Base-by-base conservation (phyloP, 2,888 invertebrate species). In the Agrotis ipsilon region DNA sequence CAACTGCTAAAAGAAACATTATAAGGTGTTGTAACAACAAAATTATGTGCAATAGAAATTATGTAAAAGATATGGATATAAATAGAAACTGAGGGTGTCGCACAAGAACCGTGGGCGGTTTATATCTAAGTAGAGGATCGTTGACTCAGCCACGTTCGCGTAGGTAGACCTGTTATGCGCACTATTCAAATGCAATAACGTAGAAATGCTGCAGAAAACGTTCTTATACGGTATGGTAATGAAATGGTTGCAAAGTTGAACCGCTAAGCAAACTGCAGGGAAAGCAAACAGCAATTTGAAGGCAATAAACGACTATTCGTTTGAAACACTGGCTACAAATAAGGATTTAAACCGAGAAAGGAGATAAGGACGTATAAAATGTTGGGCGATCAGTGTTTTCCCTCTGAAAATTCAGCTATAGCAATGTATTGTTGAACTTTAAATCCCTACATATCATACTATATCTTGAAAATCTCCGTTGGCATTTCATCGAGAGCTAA, bases 61-160 rank as follows among this genome's bases (percentile, higher is more conserved):
- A 24, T 61, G 21, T 24, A 61, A 62, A 46, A 57, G n/a, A 27
- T 46, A 43, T 19, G 61, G 11, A 19, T 76, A 78, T 81, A 81
- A 81, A 86, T 84, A 81, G 84, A 80, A 82, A 75, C 65, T 72
- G 68, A 79, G 81, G 84, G 78, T 84, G 82, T 82, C 83, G 84
- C 82, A 85, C 77, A 70, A 75, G 78, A 85, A 83, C 78, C 84
- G 87, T 82, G 75, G 75, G 82, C 78, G 24, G 72, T 80, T 73
- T 71, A 69, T 83, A 87, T 85, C 86, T 82, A 83, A 80, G 86
- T 86, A 86, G 84, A 84, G 83, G 86, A 88, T 85, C 89, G 85
- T 88, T 90, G 90, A 91, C 88, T 92, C 89, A 90, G 72, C 79
- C 68, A 63, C 76, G 64, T 54, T 66, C 78, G 90, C 88, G 91